Evolutionary conservation across 2,113 vertebrate genomes (phyloP).

Genomic region (Alaudala cheleensis): DNA sequence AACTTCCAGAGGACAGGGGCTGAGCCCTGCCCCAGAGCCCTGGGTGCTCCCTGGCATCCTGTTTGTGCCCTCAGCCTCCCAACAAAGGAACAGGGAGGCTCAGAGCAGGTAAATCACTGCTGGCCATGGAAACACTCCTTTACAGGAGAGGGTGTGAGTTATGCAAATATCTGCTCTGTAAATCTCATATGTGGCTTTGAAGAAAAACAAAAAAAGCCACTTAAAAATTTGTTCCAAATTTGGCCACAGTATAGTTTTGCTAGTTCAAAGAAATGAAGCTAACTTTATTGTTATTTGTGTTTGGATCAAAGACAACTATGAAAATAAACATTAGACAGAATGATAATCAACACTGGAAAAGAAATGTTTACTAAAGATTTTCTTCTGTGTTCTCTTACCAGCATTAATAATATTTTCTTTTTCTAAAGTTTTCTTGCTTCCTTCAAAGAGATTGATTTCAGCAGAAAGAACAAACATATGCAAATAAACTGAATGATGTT

Average conservation of each 20-base stretch:
- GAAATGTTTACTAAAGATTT: slow-evolving; percentile 66
- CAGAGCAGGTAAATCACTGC: neutral
- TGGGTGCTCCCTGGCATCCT: neutral
- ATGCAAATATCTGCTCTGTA: neutral
- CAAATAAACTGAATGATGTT: slow-evolving; percentile 59
- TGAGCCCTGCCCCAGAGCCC: neutral
- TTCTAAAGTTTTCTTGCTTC: slow-evolving; percentile 35
- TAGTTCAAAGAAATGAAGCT: slow-evolving; percentile 49
- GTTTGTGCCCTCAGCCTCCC: neutral
- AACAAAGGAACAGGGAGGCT: neutral
- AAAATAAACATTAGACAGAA: slow-evolving; percentile 74
- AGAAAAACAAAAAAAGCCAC: slow-evolving; percentile 1
- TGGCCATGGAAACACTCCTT: neutral
- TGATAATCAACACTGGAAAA: slow-evolving; percentile 65
- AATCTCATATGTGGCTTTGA: slow-evolving; percentile 14
- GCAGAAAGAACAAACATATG: slow-evolving; percentile 39
- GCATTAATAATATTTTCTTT: slow-evolving; percentile 60
- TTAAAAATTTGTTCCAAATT: slow-evolving; percentile 17
- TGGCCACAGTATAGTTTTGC: slow-evolving; percentile 17
- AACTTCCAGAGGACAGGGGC: fast-evolving
- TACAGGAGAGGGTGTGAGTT: neutral
- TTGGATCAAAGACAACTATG: slow-evolving; percentile 69
- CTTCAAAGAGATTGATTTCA: slow-evolving; percentile 56
- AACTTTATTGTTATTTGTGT: slow-evolving; percentile 66
- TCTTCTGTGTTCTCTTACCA: slow-evolving; percentile 48